These are phyloP conservation scores for Hemicordylus capensis DNA, from an alignment of 2,113 vertebrate species.

Conservation along the genomic window DNA sequence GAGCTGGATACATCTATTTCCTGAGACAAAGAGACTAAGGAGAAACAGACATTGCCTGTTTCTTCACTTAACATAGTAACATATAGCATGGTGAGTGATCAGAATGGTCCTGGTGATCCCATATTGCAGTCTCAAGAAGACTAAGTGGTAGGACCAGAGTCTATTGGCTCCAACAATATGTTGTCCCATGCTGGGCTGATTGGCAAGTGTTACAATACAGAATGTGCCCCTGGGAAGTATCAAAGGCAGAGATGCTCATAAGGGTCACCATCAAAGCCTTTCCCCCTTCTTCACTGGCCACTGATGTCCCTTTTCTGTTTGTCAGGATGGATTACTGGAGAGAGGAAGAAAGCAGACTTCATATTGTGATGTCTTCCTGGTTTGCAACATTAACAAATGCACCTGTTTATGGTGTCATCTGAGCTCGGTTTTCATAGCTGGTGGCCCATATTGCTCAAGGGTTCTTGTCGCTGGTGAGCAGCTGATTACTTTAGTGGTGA, in stretches of 20 bases:
- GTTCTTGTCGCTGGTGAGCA: not conserved
- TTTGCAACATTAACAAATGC: not conserved
- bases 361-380: not conserved
- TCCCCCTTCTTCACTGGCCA: not conserved
- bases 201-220: conserved; percentile 46
- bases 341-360: conserved; percentile 14
- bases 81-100: not conserved
- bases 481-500: not conserved
- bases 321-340: conserved; percentile 12
- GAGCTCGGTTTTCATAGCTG: not conserved
- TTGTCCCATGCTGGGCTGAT: conserved; percentile 4
- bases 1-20: conserved; percentile 36
- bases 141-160: not conserved
- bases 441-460: not conserved
- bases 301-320: not conserved
- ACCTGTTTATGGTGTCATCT: not conserved
- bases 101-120: not conserved
- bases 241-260: not conserved
- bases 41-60: conserved; percentile 21
- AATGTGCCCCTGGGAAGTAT: conserved; percentile 13
- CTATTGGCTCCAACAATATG: not conserved
- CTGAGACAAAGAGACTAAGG: conserved; percentile 42
- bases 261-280: conserved; percentile 9
- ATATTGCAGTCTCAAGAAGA: not conserved
- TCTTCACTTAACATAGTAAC: conserved; percentile 26